Conservation (phyloP, 30 jellyfish, hydroid and myxozoan species). For the Aurelia sp. region DNA sequence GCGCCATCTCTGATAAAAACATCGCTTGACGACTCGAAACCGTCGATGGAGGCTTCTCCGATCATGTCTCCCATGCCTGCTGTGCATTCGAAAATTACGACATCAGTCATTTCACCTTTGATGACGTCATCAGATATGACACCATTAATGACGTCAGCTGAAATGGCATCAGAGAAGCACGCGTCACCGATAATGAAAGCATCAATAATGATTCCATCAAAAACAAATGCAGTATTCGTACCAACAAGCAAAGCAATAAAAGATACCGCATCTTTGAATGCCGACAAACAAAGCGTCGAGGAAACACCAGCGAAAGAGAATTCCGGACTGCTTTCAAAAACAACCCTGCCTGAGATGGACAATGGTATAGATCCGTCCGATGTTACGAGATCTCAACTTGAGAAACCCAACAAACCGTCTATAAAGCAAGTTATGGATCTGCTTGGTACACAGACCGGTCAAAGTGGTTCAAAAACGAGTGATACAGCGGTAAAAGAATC, state of each 20-base stretch:
- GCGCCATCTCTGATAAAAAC: no score
- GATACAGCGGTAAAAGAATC: slow-evolving; percentile 6
- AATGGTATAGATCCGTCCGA: slow-evolving; percentile 67
- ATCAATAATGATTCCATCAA: neutral
- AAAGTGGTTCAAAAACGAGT: slow-evolving; percentile 13
- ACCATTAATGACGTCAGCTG: neutral
- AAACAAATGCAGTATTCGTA: slow-evolving; percentile 27
- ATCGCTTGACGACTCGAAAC: neutral
- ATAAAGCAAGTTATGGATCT: slow-evolving; percentile 58
- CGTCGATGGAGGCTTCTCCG: neutral
- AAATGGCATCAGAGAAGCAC: neutral
- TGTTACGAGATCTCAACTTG: slow-evolving; percentile 80
- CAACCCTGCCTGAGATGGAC: slow-evolving; percentile 34
- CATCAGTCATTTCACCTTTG: neutral
- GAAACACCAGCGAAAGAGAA: slow-evolving; percentile 41
- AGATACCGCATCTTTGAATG: neutral
- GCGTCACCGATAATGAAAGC: neutral
- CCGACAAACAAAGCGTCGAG: slow-evolving; percentile 27
- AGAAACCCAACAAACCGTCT: slow-evolving; percentile 69
- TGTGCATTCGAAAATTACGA: no score
- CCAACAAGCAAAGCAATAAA: slow-evolving; percentile 33
- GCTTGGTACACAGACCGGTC: slow-evolving; percentile 35
- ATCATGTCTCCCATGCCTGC: no score
- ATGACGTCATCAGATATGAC: slow-evolving; percentile 25
- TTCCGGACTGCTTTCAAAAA: slow-evolving; percentile 39